Conservation (phyloP, 2,888 invertebrate genomes). For the Harpagoxenus sublaevis region DNA sequence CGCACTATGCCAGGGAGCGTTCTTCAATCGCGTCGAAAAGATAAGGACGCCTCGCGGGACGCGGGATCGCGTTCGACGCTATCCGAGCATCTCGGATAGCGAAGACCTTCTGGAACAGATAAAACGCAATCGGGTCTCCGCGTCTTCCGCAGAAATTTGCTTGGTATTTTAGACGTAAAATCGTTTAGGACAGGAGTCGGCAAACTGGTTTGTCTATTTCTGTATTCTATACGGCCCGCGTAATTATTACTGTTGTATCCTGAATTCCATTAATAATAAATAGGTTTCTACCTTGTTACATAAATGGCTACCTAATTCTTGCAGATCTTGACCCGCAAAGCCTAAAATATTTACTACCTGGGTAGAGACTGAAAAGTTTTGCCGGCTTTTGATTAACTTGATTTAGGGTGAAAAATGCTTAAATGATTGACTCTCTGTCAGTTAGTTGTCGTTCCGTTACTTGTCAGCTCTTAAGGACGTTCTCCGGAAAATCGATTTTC, state of each 20-base stretch:
- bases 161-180: neutral
- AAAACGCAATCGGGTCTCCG: neutral
- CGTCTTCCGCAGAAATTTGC: neutral
- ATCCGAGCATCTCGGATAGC: neutral
- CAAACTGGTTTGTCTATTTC: neutral
- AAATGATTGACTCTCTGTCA: neutral
- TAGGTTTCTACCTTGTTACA: neutral
- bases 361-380: neutral
- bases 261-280: neutral
- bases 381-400: neutral
- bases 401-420: neutral
- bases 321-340: neutral
- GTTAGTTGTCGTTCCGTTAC: neutral
- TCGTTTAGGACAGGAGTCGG: neutral
- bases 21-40: constrained; percentile 39
- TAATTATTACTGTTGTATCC: neutral
- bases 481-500: too few species aligned
- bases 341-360: neutral
- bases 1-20: neutral
- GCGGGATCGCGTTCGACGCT: constrained; percentile 7
- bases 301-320: neutral
- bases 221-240: too few species aligned
- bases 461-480: neutral
- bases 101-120: neutral
- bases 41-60: constrained; percentile 26